Percentiles rank a stretch among this genome's conserved stretches.
These are phyloP conservation scores for Athrips mouffetella DNA, from an alignment of 2,888 invertebrate genomes.

Conservation along the genomic window DNA sequence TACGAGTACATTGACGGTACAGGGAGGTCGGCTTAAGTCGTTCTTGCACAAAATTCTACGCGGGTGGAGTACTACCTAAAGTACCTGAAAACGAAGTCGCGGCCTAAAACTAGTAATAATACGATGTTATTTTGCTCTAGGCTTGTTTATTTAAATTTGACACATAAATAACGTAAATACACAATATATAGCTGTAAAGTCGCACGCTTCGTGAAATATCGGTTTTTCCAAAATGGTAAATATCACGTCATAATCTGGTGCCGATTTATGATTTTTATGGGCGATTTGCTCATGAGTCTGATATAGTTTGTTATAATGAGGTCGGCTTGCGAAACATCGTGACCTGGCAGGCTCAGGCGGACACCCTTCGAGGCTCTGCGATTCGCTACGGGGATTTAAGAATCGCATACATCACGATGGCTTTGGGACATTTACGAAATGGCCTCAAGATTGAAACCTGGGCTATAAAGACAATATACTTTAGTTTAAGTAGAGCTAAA, in stretches of 20 bases:
- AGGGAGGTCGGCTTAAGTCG: no score
- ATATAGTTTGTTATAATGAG: constrained; percentile 30
- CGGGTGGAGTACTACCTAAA: no score
- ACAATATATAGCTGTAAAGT: not conserved
- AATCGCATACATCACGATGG: constrained; percentile 28
- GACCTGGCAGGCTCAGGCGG: constrained; percentile 31
- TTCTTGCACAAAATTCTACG: no score
- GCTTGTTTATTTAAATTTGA: constrained; percentile 1
- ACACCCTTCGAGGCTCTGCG: constrained; percentile 43
- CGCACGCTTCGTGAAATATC: constrained; percentile 8
- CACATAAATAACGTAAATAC: constrained; percentile 2
- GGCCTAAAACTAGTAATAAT: not conserved
- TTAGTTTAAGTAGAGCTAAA: not conserved
- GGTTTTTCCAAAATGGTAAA: constrained; percentile 9
- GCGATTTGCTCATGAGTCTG: constrained; percentile 13
- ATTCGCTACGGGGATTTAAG: constrained; percentile 49
- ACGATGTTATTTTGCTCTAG: not conserved
- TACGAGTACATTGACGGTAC: no score
- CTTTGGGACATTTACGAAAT: constrained; percentile 22
- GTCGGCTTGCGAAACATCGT: constrained; percentile 40
- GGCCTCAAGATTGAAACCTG: not conserved
- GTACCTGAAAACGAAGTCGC: no score
- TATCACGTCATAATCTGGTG: constrained; percentile 7
- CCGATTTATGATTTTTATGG: constrained; percentile 19
- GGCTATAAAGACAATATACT: not conserved